Conservation (phyloP, 2,888 invertebrate genomes). For the Drosophila barbarae region DNA sequence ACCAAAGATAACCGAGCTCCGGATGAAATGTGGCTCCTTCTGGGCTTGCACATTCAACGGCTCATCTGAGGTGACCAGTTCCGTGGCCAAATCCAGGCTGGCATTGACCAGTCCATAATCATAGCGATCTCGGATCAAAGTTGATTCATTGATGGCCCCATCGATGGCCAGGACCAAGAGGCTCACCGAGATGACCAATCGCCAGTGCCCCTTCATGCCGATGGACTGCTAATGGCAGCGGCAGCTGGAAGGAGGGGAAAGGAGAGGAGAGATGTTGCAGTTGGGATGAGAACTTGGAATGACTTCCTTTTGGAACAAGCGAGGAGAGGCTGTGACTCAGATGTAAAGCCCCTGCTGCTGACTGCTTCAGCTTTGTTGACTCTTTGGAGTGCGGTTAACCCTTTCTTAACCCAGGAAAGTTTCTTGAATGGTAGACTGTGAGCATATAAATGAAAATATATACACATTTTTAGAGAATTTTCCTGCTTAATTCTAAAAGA, state of each 20-base stretch:
- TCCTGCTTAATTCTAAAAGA: not conserved
- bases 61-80: not conserved
- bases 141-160: constrained; percentile 22
- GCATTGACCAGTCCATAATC: constrained; percentile 17
- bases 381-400: not conserved
- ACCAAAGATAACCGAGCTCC: constrained; percentile 78
- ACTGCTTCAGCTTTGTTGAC: not conserved
- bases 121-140: constrained; percentile 6
- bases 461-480: not conserved
- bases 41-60: not conserved
- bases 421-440: not conserved
- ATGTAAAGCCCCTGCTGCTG: not conserved
- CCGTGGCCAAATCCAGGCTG: constrained; percentile 6
- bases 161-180: constrained; percentile 6
- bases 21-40: constrained; percentile 56
- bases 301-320: constrained; percentile 33
- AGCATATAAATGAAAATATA: not conserved
- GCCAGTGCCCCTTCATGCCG: constrained; percentile 20
- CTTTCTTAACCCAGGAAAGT: not conserved
- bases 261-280: not conserved
- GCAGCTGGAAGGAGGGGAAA: constrained; percentile 6
- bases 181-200: constrained; percentile 2
- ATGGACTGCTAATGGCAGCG: not conserved
- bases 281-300: not conserved
- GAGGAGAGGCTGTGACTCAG: not conserved